These are phyloP conservation scores for Camponotus vicinus DNA, from an alignment of 1,140 invertebrate genomes.

Conservation along the genomic window DNA sequence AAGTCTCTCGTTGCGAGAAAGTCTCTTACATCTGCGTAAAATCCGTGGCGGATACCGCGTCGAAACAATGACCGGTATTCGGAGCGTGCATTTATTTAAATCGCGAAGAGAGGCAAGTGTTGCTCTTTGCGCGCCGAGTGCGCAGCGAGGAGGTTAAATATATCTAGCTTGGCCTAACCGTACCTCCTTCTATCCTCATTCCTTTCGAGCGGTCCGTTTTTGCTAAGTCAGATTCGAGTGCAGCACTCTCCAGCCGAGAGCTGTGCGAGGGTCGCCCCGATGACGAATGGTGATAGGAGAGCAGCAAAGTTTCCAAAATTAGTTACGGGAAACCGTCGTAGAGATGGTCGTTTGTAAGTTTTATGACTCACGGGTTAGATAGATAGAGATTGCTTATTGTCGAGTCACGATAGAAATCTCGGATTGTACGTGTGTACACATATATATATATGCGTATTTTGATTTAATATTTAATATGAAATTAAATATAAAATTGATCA, in stretches of 20 bases:
- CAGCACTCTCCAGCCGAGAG: conserved; percentile 37
- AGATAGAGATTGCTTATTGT: not conserved
- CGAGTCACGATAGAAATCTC: conserved; percentile 27
- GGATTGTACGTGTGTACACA: not conserved
- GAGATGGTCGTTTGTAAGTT: conserved; percentile 16
- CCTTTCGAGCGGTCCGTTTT: conserved; percentile 67
- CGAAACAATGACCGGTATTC: conserved; percentile 81
- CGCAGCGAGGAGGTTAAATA: conserved; percentile 82
- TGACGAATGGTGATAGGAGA: conserved; percentile 38
- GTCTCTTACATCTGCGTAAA: conserved; percentile 30
- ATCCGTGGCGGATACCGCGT: conserved; percentile 21
- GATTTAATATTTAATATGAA: conserved; percentile 22
- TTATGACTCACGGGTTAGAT: conserved; percentile 18
- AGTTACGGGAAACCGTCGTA: conserved; percentile 26
- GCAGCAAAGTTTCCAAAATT: conserved; percentile 27
- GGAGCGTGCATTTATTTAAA: conserved; percentile 83
- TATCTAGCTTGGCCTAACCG: conserved; percentile 74
- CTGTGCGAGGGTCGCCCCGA: conserved; percentile 13
- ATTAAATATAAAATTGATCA: not conserved
- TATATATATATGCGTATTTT: too few species aligned
- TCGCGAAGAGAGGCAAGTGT: conserved; percentile 79
- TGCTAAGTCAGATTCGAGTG: conserved; percentile 55
- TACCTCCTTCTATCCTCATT: conserved; percentile 72
- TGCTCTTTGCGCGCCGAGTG: conserved; percentile 74
- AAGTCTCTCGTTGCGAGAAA: conserved; percentile 40